These are phyloP conservation scores for Pristiophorus japonicus DNA, from an alignment of 2,113 vertebrate species.

Conservation along the genomic window DNA sequence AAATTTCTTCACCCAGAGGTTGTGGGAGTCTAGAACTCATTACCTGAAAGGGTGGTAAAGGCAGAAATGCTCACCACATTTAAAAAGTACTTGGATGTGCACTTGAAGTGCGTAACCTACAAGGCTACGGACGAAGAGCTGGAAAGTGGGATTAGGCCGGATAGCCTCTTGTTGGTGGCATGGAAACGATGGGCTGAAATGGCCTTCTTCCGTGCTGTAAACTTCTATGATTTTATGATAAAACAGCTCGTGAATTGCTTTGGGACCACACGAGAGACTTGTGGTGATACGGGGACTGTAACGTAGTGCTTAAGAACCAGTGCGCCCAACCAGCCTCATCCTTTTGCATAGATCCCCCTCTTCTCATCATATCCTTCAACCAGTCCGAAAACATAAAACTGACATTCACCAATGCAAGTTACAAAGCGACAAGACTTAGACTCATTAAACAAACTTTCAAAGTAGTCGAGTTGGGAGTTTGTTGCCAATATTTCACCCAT, in stretches of 20 bases:
- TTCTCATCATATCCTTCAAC: background rate
- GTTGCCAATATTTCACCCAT: background rate
- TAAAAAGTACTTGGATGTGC: too few relatives aligned
- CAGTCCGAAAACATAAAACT: background rate
- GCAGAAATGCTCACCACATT: too few relatives aligned
- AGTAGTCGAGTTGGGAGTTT: background rate
- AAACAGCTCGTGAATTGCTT: background rate
- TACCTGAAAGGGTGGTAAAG: too few relatives aligned
- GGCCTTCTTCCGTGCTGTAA: too few relatives aligned
- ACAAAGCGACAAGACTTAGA: background rate
- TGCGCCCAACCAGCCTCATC: background rate
- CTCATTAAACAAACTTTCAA: background rate
- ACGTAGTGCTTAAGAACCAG: background rate
- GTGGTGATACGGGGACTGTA: background rate
- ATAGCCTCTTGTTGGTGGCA: too few relatives aligned
- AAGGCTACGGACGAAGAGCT: too few relatives aligned
- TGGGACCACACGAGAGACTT: background rate
- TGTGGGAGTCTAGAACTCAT: too few relatives aligned
- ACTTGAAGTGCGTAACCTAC: too few relatives aligned
- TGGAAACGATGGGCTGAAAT: too few relatives aligned
- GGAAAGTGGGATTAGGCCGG: too few relatives aligned
- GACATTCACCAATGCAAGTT: background rate
- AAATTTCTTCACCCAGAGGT: too few relatives aligned
- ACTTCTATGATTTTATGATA: too few relatives aligned
- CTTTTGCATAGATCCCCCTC: background rate